Evolutionary conservation across 2,113 vertebrate genomes (phyloP).

Genomic region (Cebus imitator): DNA sequence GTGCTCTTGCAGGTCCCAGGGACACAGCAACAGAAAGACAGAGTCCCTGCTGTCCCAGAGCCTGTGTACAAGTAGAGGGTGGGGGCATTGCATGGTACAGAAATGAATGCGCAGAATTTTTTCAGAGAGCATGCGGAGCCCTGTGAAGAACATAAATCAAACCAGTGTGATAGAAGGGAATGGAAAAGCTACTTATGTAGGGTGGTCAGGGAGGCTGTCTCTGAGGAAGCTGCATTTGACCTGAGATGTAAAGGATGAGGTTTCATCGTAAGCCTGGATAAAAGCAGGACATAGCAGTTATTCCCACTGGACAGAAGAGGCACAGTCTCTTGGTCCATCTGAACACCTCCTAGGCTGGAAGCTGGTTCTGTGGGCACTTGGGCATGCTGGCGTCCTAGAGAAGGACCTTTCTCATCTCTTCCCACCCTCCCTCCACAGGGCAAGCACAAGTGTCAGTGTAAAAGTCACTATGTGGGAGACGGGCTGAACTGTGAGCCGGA

Average conservation of each 20-base stretch:
- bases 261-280: neutral
- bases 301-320: too few species aligned
- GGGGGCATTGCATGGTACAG: neutral
- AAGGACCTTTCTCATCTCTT: neutral
- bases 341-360: neutral
- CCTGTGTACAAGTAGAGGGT: rapidly evolving
- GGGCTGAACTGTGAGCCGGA: constrained; percentile 89
- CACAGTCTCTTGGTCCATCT: neutral
- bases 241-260: neutral
- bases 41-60: neutral
- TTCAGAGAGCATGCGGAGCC: neutral
- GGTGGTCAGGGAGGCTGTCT: neutral
- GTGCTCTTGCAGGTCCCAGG: neutral
- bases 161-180: rapidly evolving
- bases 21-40: neutral
- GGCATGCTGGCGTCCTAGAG: neutral
- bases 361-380: rapidly evolving
- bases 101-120: rapidly evolving
- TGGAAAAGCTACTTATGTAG: neutral
- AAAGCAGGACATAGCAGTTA: rapidly evolving
- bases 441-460: constrained; percentile 90
- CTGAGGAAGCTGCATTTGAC: neutral
- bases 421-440: constrained; percentile 81
- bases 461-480: constrained; percentile 91
- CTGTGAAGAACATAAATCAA: neutral